phyloP scores from a whole-genome alignment of 2,113 vertebrate genomes.

The Euleptes europaea region DNA sequence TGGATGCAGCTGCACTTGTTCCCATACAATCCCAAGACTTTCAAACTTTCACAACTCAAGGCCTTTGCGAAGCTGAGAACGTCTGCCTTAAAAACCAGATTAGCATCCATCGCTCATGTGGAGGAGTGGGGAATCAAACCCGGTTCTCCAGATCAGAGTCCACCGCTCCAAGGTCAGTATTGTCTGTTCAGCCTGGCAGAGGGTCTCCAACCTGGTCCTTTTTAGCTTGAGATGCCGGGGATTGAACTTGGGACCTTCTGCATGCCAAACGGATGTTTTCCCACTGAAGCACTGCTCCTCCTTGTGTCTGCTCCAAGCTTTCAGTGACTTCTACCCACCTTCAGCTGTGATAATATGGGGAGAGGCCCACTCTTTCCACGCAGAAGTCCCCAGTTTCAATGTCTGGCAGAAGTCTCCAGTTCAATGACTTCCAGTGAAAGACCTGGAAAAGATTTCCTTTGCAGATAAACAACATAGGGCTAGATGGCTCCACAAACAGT shows the following conservation, averaged over 20 bases:
- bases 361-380: background rate
- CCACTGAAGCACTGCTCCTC: no score
- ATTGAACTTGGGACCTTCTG: no score
- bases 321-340: background rate
- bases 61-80: background rate
- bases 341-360: background rate
- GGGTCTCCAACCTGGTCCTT: no score
- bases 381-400: no score
- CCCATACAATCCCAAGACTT: background rate
- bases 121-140: no score
- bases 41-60: background rate
- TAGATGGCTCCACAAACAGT: background rate
- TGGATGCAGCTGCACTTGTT: conserved; percentile 14
- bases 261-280: background rate
- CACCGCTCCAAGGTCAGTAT: no score
- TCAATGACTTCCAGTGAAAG: background rate
- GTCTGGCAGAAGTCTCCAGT: background rate
- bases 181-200: no score
- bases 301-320: no score
- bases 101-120: no score
- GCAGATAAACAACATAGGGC: background rate
- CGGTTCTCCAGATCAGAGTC: no score
- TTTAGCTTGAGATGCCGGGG: no score
- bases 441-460: background rate
- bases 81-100: background rate